Evolutionary conservation across 2,113 vertebrate species (phyloP), one percentile per base, ranked within the genome.

Genomic region (Clupea harengus): DNA sequence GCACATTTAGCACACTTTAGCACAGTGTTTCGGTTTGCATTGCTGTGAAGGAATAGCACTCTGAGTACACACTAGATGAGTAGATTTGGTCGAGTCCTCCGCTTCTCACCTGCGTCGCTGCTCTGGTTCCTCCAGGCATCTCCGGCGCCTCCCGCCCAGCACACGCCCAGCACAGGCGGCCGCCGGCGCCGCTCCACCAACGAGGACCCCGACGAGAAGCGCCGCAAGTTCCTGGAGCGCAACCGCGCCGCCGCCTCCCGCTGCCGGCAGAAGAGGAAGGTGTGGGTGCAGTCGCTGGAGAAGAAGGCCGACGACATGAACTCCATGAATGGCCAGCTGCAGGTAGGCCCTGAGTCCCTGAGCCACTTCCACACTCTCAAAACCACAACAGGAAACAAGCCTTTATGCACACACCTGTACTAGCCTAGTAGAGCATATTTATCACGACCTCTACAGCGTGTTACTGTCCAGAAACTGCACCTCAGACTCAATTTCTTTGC

Each of bases 241-340:
- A 99, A 99, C 92, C 89, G 98, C 50, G 98, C 97, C 6, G 98
- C 98, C 7, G 98, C 98, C 46, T 98, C 98, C 44, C 96, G 98
- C 81, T 99, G 98, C 89, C 92, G 98, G 88, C 98, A 99, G 89
- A 99, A 99, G 92, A 96, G 98, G 91, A 99, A 99, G 94, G 98
- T 99, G 86, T 99, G 98, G 98, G 98, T 99, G 87, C 97, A 98
- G 92, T 97, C 97, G 46, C 85, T 99, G 93, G 98, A 99, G 93
- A 99, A 97, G 91, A 99, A 99, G 91, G 97, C 98, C 0, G 98
- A 99, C 85, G 98, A 99, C 91, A 93, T 99, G 86, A 95, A 93
- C 94, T 97, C 97, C 0, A 92, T 97, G 92, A 99, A 99, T 81
- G 96, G 96, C 88, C 97, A 98, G 83, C 95, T 99, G 82, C 98